Percentiles rank a stretch among this genome's conserved stretches.
Conservation (phyloP, 1,140 invertebrate species). For the Pomacea maculata region DNA sequence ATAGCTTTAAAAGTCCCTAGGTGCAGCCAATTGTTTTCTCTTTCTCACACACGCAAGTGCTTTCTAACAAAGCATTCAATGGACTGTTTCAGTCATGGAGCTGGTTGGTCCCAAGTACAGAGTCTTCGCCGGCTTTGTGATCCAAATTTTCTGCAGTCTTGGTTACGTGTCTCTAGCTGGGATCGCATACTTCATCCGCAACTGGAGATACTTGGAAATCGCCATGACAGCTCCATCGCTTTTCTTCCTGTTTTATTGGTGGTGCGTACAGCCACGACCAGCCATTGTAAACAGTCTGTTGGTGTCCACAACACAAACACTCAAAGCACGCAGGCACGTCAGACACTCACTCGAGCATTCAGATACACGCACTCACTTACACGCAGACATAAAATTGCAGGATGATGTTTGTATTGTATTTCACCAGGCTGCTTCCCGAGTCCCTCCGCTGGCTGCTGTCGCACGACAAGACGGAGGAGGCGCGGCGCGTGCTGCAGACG, state of each 20-base stretch:
- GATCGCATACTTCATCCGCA: conserved; percentile 74
- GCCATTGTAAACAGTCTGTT: not conserved
- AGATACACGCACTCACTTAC: conserved; percentile 25
- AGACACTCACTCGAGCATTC: not conserved
- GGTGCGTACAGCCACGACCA: conserved; percentile 32
- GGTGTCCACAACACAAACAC: not conserved
- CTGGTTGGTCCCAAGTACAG: conserved; percentile 69
- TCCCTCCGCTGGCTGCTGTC: conserved; percentile 56
- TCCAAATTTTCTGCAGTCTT: conserved; percentile 78
- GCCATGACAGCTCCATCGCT: conserved; percentile 78
- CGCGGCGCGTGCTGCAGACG: conserved; percentile 36
- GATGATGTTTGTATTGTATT: not conserved
- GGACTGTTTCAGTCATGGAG: conserved; percentile 50
- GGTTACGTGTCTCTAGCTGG: conserved; percentile 73
- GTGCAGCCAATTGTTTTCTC: too few relatives aligned
- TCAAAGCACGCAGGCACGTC: not conserved
- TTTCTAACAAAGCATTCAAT: not conserved
- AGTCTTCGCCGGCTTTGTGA: conserved; percentile 75
- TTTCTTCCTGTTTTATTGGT: conserved; percentile 72
- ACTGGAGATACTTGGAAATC: conserved; percentile 80
- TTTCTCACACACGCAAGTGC: too few relatives aligned
- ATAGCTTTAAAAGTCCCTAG: too few relatives aligned
- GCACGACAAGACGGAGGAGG: conserved; percentile 44
- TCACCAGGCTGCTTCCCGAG: conserved; percentile 53
- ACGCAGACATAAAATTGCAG: not conserved